Conservation (phyloP, 2,797 vertebrate species). For the Ctenopoma kingsleyae region DNA sequence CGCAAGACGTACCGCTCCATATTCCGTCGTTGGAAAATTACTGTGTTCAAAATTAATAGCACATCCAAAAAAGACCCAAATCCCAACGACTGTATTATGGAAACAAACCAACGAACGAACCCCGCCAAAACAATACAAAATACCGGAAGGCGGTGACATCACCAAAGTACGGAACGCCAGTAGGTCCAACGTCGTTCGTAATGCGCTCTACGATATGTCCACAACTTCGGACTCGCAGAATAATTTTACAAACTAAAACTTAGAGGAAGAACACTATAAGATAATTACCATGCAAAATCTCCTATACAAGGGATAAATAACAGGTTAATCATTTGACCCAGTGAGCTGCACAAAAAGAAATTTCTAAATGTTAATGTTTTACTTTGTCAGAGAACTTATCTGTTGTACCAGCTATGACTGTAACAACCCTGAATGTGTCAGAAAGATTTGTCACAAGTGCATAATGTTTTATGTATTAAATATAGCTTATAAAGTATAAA, state of each 20-base stretch:
- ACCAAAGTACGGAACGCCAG: slow-evolving; percentile 35
- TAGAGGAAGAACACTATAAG: too few relatives aligned
- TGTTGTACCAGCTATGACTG: neutral
- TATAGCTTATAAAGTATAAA: neutral
- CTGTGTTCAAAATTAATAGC: slow-evolving; percentile 1
- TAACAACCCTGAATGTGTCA: neutral
- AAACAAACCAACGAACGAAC: neutral
- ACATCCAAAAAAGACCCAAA: neutral
- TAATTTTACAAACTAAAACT: too few relatives aligned
- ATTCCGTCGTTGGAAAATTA: neutral
- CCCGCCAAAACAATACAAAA: slow-evolving; percentile 69
- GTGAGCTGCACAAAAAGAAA: neutral
- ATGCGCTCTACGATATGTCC: neutral
- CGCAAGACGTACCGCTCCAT: slow-evolving; percentile 79
- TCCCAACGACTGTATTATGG: neutral
- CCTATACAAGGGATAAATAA: neutral
- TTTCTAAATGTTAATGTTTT: too few relatives aligned
- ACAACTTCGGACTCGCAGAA: neutral
- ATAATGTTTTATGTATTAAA: neutral
- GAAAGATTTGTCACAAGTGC: neutral
- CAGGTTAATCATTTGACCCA: neutral
- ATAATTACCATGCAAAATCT: too few relatives aligned
- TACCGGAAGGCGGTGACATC: slow-evolving; percentile 35
- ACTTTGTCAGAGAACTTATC: too few relatives aligned
- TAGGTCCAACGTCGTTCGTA: slow-evolving; percentile 28